phyloP scores from a whole-genome alignment of 2,113 vertebrate genomes.

The Willisornis vidua region DNA sequence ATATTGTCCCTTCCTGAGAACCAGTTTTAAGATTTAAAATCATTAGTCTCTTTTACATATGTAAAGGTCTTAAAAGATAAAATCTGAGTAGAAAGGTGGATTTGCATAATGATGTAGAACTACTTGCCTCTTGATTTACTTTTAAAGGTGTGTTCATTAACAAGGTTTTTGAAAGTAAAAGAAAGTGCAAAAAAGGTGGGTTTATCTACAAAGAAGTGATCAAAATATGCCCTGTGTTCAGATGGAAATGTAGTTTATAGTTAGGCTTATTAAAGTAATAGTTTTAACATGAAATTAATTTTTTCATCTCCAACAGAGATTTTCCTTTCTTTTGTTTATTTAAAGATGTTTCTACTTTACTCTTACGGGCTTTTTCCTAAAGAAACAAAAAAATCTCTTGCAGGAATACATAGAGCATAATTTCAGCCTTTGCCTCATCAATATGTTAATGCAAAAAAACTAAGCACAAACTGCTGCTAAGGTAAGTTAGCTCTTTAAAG shows the following conservation, averaged over 20 bases:
- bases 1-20: conserved; percentile 27
- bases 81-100: conserved; percentile 23
- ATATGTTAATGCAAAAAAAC: not conserved
- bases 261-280: not conserved
- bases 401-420: not conserved
- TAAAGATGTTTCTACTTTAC: not conserved
- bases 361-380: not conserved
- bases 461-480: not conserved
- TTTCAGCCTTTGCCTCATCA: not conserved
- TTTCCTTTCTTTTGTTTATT: not conserved
- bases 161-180: not conserved
- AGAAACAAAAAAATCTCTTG: not conserved
- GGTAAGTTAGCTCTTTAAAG: not conserved
- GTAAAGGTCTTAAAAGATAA: conserved; percentile 56
- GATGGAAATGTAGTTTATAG: not conserved
- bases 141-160: conserved; percentile 43
- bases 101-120: conserved; percentile 45
- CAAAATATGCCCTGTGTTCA: not conserved
- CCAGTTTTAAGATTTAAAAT: conserved; percentile 59
- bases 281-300: not conserved
- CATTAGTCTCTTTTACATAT: conserved; percentile 40
- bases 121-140: conserved; percentile 5
- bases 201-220: not conserved
- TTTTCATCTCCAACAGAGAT: not conserved
- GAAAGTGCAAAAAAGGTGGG: not conserved